phyloP scores from a whole-genome alignment of 1,140 invertebrate species.

The Brachystomella parvula region DNA sequence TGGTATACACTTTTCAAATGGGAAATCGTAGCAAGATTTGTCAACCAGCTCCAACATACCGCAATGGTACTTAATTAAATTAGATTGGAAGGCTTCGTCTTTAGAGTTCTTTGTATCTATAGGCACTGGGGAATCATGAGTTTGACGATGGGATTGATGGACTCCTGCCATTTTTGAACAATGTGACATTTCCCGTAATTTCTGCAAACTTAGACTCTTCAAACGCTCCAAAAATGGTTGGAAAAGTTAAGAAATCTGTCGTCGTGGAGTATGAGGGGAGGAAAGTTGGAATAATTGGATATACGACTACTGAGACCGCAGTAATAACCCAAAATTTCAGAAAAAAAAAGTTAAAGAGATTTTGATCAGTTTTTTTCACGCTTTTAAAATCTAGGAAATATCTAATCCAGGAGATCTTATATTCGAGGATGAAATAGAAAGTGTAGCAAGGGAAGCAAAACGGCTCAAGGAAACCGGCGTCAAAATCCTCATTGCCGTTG shows the following conservation, averaged over 20 bases:
- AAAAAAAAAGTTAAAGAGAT: background rate
- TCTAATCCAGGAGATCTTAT: background rate
- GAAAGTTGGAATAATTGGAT: conserved; percentile 78
- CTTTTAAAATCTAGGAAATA: background rate
- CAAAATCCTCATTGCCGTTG: conserved; percentile 58
- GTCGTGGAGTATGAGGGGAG: conserved; percentile 54
- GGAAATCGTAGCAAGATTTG: conserved; percentile 44
- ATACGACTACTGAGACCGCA: conserved; percentile 74
- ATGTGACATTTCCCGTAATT: conserved; percentile 62
- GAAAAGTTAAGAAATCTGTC: conserved; percentile 53
- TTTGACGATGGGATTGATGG: conserved; percentile 73
- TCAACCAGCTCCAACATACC: conserved; percentile 47
- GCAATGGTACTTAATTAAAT: conserved; percentile 44
- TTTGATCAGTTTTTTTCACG: background rate
- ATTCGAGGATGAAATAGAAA: conserved; percentile 33
- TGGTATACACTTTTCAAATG: conserved; percentile 48
- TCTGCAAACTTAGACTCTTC: conserved; percentile 66
- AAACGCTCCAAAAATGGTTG: conserved; percentile 54
- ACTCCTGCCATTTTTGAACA: conserved; percentile 64
- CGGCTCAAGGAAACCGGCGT: conserved; percentile 53
- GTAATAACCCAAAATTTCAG: conserved; percentile 44
- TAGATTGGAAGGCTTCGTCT: background rate
- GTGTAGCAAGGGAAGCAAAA: conserved; percentile 59
- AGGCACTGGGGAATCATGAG: conserved; percentile 92
- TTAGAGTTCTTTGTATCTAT: conserved; percentile 31